A percentile compares a stretch with the other conserved stretches of the same genome.
Conservation (phyloP, 2,888 invertebrate species). For the Platycheirus albimanus region DNA sequence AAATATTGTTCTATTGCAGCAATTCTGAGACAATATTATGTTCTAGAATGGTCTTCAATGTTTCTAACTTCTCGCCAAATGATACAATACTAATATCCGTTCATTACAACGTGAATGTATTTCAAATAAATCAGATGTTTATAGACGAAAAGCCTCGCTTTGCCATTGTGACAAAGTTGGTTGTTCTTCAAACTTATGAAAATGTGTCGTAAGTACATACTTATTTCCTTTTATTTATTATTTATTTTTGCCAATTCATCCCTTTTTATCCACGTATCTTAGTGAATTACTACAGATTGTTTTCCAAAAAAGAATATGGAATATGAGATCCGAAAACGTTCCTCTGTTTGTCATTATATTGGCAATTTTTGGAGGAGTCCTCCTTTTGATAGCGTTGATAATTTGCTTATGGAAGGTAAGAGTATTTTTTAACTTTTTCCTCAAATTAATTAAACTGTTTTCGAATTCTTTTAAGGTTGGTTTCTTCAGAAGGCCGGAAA, state of each 20-base stretch:
- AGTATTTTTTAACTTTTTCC: too few relatives aligned
- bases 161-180: not conserved
- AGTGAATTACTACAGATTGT: not conserved
- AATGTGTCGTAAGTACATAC: not conserved
- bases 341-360: not conserved
- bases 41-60: not conserved
- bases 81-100: conserved; percentile 50
- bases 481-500: not conserved
- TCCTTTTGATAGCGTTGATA: not conserved
- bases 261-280: not conserved
- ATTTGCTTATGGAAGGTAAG: not conserved
- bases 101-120: not conserved
- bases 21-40: not conserved
- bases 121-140: not conserved
- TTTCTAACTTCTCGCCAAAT: not conserved
- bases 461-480: not conserved
- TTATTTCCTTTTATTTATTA: not conserved
- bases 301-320: not conserved
- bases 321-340: not conserved
- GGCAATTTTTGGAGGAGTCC: not conserved
- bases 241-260: not conserved
- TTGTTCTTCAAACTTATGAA: not conserved
- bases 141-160: not conserved
- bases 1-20: not conserved
- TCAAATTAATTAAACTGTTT: not conserved